A percentile compares a stretch with the other conserved stretches of the same genome.
These are phyloP conservation scores for Ormyrus pomaceus DNA, from an alignment of 2,888 invertebrate species.

Conservation along the genomic window DNA sequence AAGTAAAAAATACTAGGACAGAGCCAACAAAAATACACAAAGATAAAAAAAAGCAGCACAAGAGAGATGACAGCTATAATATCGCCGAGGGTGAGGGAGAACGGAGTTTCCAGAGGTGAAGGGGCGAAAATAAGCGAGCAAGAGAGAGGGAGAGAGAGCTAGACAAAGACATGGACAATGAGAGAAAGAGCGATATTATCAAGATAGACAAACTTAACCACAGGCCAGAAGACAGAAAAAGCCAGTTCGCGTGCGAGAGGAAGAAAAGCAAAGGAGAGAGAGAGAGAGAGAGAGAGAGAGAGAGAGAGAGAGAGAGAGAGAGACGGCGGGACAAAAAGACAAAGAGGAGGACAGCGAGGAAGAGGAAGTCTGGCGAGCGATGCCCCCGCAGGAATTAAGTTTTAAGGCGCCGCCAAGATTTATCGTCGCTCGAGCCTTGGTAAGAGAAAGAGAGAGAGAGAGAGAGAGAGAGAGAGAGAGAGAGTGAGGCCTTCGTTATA, in stretches of 20 bases:
- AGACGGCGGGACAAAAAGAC: not conserved
- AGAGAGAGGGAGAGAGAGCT: not conserved
- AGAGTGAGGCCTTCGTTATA: constrained; percentile 38
- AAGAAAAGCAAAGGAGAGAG: not conserved
- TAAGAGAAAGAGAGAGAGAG: too few relatives aligned
- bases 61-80: not conserved
- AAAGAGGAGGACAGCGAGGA: not conserved
- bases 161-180: constrained; percentile 6
- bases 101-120: not conserved
- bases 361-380: constrained; percentile 1
- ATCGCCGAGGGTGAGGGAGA: not conserved
- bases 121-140: not conserved
- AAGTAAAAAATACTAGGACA: too few relatives aligned
- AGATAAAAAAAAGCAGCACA: constrained; percentile 8
- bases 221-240: constrained; percentile 18
- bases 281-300: constrained; percentile 10
- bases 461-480: not conserved
- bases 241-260: constrained; percentile 21
- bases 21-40: too few relatives aligned
- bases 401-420: constrained; percentile 66
- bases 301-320: not conserved
- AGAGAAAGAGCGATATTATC: constrained; percentile 25
- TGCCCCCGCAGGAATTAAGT: constrained; percentile 63
- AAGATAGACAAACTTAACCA: constrained; percentile 37
- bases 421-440: constrained; percentile 56